These are phyloP conservation scores for Diprion similis DNA, from an alignment of 1,140 invertebrate species.

Conservation along the genomic window DNA sequence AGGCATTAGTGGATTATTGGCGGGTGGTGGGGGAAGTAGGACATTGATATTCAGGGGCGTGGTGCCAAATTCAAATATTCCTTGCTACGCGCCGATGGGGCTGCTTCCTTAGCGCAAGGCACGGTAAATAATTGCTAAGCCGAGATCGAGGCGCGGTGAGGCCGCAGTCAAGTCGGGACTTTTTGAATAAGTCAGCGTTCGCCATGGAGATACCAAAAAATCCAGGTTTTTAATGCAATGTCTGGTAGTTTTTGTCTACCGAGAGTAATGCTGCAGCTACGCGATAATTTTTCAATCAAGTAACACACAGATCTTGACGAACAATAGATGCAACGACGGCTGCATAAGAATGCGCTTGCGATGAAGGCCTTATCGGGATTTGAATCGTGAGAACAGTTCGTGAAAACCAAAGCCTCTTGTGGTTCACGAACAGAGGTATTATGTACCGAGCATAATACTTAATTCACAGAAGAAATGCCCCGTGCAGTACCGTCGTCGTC, in stretches of 20 bases:
- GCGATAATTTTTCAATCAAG: not conserved
- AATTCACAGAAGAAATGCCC: too few relatives aligned
- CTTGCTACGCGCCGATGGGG: not conserved
- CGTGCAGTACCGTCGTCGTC: not conserved
- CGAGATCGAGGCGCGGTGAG: not conserved
- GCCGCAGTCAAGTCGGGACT: not conserved
- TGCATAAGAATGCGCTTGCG: not conserved
- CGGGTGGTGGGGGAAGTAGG: not conserved
- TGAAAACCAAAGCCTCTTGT: not conserved
- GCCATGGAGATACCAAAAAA: not conserved
- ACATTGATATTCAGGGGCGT: slow-evolving; percentile 5
- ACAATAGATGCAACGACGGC: not conserved
- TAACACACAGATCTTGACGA: not conserved
- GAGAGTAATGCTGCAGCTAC: not conserved
- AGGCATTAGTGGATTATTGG: not conserved
- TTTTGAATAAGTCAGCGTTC: too few relatives aligned
- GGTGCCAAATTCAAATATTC: not conserved
- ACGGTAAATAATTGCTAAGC: not conserved
- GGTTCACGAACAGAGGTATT: not conserved
- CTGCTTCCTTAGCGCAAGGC: not conserved
- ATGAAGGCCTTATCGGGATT: not conserved
- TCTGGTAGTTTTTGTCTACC: not conserved
- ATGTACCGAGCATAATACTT: not conserved
- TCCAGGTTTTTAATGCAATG: not conserved
- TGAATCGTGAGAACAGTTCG: not conserved